Evolutionary conservation across 1,140 invertebrate genomes (phyloP).

Genomic region (Listronotus oregonensis): DNA sequence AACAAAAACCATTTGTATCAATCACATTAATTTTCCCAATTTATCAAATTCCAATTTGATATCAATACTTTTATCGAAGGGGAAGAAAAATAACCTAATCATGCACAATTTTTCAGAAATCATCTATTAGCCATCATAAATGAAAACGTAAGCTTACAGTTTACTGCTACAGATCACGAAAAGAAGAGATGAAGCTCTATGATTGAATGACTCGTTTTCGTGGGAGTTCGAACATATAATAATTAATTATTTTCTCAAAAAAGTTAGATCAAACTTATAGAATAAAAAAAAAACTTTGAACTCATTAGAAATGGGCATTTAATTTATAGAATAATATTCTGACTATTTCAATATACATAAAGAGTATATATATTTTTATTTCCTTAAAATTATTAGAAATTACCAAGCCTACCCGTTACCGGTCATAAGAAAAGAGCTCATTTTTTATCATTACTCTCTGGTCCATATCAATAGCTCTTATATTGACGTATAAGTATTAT

Average conservation of each 20-base stretch:
- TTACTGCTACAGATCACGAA: slow-evolving; percentile 24
- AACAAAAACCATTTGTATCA: neutral
- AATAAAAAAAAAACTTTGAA: too few relatives aligned
- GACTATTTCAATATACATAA: too few relatives aligned
- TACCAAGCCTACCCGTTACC: too few relatives aligned
- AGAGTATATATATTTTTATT: too few relatives aligned
- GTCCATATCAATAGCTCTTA: too few relatives aligned
- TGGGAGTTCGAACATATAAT: slow-evolving; percentile 20
- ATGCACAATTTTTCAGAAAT: slow-evolving; percentile 23
- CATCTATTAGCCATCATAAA: slow-evolving; percentile 20
- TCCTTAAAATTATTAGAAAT: too few relatives aligned
- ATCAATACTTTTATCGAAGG: slow-evolving; percentile 10
- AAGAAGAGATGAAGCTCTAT: slow-evolving; percentile 11
- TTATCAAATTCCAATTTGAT: slow-evolving; percentile 14
- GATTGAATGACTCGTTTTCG: slow-evolving; percentile 22
- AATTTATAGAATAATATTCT: too few relatives aligned
- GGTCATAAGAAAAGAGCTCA: too few relatives aligned
- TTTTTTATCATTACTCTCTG: too few relatives aligned
- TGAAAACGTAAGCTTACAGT: slow-evolving; percentile 5
- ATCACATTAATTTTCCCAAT: slow-evolving; percentile 1
- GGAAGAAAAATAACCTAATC: slow-evolving; percentile 24
- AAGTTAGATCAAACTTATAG: too few relatives aligned
- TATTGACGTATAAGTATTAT: too few relatives aligned
- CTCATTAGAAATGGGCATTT: too few relatives aligned
- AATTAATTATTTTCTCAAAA: slow-evolving; percentile 5